Percentiles rank a stretch among this genome's conserved stretches.
Conservation (phyloP, 2,797 vertebrate species). For the Catostomus latipinnis region DNA sequence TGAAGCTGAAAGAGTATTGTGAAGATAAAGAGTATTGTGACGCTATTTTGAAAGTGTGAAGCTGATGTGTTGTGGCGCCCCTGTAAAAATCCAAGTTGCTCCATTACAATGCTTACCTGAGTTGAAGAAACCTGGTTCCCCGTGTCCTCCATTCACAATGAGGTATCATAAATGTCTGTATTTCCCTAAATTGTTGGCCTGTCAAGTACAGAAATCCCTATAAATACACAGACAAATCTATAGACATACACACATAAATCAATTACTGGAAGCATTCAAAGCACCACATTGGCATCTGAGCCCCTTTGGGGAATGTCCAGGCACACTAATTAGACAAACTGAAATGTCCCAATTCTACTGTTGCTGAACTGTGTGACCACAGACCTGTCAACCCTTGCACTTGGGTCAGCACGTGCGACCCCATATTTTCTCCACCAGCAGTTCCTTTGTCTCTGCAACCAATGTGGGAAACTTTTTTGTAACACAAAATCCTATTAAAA, state of each 20-base stretch:
- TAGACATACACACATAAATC: conserved; percentile 37
- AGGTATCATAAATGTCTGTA: too few species aligned
- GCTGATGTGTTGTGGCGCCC: too few species aligned
- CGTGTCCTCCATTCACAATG: too few species aligned
- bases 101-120: too few species aligned
- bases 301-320: conserved; percentile 23
- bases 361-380: conserved; percentile 52
- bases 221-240: conserved; percentile 34
- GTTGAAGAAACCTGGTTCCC: too few species aligned
- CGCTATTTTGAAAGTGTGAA: too few species aligned
- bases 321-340: conserved; percentile 54
- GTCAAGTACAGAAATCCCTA: conserved; percentile 23
- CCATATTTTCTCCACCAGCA: conserved; percentile 54
- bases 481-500: conserved; percentile 21
- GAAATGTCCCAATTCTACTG: conserved; percentile 54
- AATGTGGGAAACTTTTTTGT: conserved; percentile 40
- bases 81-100: too few species aligned
- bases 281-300: conserved; percentile 44
- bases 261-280: conserved; percentile 49
- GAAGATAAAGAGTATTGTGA: too few species aligned
- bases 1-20: too few species aligned
- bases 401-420: conserved; percentile 57
- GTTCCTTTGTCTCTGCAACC: conserved; percentile 54
- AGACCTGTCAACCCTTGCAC: conserved; percentile 44
- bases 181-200: neutral